phyloP scores from a whole-genome alignment of 2,113 vertebrate species.

The Zosterops lateralis region DNA sequence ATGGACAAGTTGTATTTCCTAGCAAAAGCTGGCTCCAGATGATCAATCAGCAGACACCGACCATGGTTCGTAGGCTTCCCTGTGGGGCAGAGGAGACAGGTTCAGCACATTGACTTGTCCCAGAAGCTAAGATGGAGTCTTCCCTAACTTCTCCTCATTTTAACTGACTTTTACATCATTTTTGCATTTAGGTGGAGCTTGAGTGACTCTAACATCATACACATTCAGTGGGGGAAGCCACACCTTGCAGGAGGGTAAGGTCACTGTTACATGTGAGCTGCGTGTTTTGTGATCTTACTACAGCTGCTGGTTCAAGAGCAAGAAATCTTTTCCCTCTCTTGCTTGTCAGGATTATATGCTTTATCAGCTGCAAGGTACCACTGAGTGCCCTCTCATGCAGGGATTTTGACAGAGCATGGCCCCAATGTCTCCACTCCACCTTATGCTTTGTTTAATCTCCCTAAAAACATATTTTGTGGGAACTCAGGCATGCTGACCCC shows the following conservation, averaged over 20 bases:
- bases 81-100: neutral
- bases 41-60: accelerated
- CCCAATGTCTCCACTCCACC: no score
- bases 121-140: neutral
- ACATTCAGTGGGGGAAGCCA: accelerated
- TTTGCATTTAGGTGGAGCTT: neutral
- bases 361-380: neutral
- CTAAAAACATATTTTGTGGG: no score
- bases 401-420: neutral
- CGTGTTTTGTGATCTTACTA: neutral
- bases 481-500: neutral
- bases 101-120: no score
- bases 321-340: neutral
- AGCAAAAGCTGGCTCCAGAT: neutral
- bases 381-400: neutral
- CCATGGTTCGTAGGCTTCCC: accelerated
- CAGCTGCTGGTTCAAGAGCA: neutral
- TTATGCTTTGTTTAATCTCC: neutral
- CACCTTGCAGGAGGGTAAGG: no score
- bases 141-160: neutral
- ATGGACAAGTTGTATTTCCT: neutral
- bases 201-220: no score
- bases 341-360: no score
- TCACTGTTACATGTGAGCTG: no score
- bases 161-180: neutral